These are phyloP conservation scores for Oreortyx pictus DNA, from an alignment of 2,797 vertebrate genomes.

Conservation along the genomic window DNA sequence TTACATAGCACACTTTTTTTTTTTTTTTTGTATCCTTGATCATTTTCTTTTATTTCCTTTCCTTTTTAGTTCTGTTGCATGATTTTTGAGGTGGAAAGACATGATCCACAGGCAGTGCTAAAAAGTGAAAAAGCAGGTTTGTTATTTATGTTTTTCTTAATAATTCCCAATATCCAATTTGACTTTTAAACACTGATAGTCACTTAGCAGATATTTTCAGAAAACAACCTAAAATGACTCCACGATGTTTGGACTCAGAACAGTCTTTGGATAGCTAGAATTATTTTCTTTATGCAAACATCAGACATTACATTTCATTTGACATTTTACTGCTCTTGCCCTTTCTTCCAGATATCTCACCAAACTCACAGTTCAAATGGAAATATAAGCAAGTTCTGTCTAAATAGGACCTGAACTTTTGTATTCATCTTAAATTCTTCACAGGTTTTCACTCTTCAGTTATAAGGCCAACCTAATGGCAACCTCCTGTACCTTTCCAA, in stretches of 20 bases:
- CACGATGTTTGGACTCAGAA: neutral
- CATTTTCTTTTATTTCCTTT: neutral
- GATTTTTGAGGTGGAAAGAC: neutral
- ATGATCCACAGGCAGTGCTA: fast-evolving
- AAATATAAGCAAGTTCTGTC: neutral
- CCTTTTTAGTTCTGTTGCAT: neutral
- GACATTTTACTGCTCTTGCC: neutral
- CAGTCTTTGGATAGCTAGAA: neutral
- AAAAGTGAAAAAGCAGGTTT: neutral
- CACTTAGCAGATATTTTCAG: neutral
- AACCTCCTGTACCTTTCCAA: neutral
- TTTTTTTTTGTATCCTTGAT: neutral
- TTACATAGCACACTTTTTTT: fast-evolving
- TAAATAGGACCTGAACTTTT: neutral
- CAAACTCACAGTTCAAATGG: neutral
- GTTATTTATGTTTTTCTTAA: neutral
- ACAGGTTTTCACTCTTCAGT: neutral
- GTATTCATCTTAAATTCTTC: neutral
- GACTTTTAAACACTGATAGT: neutral
- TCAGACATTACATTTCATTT: neutral
- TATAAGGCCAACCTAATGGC: neutral
- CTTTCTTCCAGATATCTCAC: neutral
- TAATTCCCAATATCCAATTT: neutral
- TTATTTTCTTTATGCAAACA: neutral
- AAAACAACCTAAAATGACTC: neutral